Evolutionary conservation across 2,888 invertebrate species (phyloP).

Genomic region (Eupithecia vulgata): DNA sequence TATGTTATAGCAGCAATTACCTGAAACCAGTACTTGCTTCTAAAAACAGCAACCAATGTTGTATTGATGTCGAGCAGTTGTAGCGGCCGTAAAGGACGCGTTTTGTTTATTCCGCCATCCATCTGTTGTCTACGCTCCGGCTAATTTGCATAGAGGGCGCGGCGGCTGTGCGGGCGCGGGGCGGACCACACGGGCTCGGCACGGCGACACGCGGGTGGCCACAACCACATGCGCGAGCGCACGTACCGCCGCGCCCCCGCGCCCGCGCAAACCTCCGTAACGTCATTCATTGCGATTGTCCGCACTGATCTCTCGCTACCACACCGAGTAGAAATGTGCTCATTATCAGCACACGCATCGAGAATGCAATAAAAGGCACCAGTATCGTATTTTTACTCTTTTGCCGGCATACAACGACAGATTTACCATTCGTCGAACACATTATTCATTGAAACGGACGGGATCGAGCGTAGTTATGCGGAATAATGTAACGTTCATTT

Average conservation of each 20-base stretch:
- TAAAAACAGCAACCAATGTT: constrained; percentile 19
- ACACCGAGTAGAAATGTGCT: constrained; percentile 80
- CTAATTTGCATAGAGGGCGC: constrained; percentile 83
- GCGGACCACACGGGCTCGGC: constrained; percentile 84
- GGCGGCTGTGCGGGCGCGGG: constrained; percentile 54
- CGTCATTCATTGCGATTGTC: constrained; percentile 84
- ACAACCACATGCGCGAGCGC: constrained; percentile 79
- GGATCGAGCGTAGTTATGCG: constrained; percentile 50
- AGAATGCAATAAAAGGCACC: constrained; percentile 71
- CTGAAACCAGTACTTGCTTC: constrained; percentile 1
- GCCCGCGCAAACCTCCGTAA: constrained; percentile 56
- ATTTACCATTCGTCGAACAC: constrained; percentile 57
- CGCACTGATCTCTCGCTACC: constrained; percentile 76
- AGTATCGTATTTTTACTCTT: constrained; percentile 60
- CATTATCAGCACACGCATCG: constrained; percentile 77
- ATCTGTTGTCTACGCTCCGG: constrained; percentile 82
- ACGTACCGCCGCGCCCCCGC: constrained; percentile 65
- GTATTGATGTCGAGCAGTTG: constrained; percentile 44
- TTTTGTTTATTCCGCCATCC: constrained; percentile 84
- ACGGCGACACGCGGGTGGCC: constrained; percentile 83
- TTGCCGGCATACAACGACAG: constrained; percentile 59
- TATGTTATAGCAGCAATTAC: background rate
- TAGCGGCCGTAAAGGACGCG: constrained; percentile 72
- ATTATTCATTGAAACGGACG: constrained; percentile 42
- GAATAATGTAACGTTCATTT: constrained; percentile 53